Percentiles rank a stretch among this genome's conserved stretches.
These are phyloP conservation scores for Pantherophis guttatus DNA, from an alignment of 2,113 vertebrate genomes.

Conservation along the genomic window DNA sequence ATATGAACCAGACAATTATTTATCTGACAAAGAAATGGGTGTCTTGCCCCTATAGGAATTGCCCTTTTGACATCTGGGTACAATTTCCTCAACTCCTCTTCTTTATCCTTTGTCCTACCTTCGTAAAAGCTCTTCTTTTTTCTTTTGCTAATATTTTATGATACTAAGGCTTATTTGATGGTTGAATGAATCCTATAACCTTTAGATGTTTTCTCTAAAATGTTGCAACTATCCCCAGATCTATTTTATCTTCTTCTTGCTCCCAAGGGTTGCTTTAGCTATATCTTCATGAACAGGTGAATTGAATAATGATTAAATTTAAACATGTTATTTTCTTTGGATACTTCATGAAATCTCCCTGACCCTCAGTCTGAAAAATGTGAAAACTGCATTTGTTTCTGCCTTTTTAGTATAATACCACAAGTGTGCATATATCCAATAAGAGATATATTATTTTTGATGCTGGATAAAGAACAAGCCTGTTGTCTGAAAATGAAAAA, in stretches of 20 bases:
- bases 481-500: background rate
- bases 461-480: background rate
- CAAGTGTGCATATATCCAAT: background rate
- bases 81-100: background rate
- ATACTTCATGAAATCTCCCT: background rate
- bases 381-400: background rate
- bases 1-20: background rate
- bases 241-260: background rate
- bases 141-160: background rate
- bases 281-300: background rate
- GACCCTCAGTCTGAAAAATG: background rate
- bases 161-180: background rate
- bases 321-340: background rate
- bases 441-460: background rate
- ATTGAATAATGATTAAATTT: background rate
- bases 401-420: background rate
- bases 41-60: no score
- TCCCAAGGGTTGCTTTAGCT: background rate
- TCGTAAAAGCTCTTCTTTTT: background rate
- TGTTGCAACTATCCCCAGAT: background rate
- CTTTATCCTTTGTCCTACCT: background rate
- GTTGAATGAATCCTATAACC: background rate
- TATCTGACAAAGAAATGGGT: background rate
- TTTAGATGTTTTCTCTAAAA: background rate
- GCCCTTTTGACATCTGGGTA: background rate